Base-by-base conservation (phyloP, 2,888 invertebrate species). In the Arctia plantaginis region DNA sequence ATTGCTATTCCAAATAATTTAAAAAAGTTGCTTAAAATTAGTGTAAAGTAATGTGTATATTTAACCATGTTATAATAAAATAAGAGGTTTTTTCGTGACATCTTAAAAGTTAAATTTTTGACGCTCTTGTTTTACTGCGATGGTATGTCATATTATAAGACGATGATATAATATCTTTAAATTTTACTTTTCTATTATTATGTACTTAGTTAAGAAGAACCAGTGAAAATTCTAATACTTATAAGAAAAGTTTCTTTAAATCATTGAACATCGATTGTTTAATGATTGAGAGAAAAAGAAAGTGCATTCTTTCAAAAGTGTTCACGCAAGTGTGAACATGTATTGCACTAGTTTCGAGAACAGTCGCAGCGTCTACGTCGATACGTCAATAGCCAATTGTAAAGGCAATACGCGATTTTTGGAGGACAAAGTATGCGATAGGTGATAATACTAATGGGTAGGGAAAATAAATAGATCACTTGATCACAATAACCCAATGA, bases 381-480 rank as follows among this genome's bases (percentile, higher is more conserved):
- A 30, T 18, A 30, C 27, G 7, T 62, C 6, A 30, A 62, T 18
- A 62, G 30, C 6, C 8, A 62, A 18, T 62, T 30, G 1, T 18
- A 62, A 51, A 39, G 0, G 44, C 39, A 69, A 64, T 71, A 41
- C 55, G 44, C 59, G 72, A 72, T 72, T 27, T 69, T 51, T 72
- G 55, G 72, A 72, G 74, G 72, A 66, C 72, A 77, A 80, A 39
- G 55, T 68, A 27, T 69, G 67, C 75, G 69, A 72, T 59, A 72
- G 23, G 68, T 51, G 30, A 68, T 76, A 78, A 82, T 82, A 82
- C 68, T 75, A 84, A 80, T 85, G 76, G 65, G 44, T 77, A 69
- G 69, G 83, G 73, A 83, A 47, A 65, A 41, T 33, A 69, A 67
- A 82, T 83, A 70, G 66, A 75, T 83, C 73, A 59, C 65, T 59